Conservation (phyloP, 2,888 invertebrate species). For the Dendrolimus pini region DNA sequence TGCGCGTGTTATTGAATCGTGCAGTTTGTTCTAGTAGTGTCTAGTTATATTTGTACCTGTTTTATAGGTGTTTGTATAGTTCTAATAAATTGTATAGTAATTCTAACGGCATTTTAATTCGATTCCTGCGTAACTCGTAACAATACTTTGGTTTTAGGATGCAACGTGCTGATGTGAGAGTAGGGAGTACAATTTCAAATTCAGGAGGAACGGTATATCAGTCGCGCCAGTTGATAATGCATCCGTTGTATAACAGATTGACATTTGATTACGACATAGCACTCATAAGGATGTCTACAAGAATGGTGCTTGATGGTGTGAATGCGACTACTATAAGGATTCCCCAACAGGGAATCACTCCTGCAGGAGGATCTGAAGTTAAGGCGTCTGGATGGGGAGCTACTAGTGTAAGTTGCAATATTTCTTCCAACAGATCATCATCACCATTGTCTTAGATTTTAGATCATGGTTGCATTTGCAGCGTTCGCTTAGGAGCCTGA, state of each 20-base stretch:
- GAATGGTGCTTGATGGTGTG: conserved; percentile 42
- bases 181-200: conserved; percentile 47
- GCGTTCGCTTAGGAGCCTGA: too few relatives aligned
- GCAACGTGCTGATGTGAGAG: conserved; percentile 34
- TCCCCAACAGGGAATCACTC: neutral
- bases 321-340: conserved; percentile 15
- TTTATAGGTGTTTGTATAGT: too few relatives aligned
- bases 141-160: conserved; percentile 29
- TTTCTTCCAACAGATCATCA: too few relatives aligned
- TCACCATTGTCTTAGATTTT: too few relatives aligned
- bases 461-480: too few relatives aligned
- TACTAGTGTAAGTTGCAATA: conserved; percentile 29
- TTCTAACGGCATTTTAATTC: too few relatives aligned
- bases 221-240: conserved; percentile 32
- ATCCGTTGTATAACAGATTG: conserved; percentile 49
- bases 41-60: too few relatives aligned
- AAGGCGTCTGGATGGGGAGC: conserved; percentile 52
- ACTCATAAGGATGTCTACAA: conserved; percentile 35
- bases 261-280: conserved; percentile 64
- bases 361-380: too few relatives aligned
- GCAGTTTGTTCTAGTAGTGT: too few relatives aligned
- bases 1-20: too few relatives aligned
- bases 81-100: too few relatives aligned
- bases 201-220: conserved; percentile 55
- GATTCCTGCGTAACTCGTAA: too few relatives aligned